Conservation (phyloP, 2,888 invertebrate species). For the Drosophila cyrtoloma region DNA sequence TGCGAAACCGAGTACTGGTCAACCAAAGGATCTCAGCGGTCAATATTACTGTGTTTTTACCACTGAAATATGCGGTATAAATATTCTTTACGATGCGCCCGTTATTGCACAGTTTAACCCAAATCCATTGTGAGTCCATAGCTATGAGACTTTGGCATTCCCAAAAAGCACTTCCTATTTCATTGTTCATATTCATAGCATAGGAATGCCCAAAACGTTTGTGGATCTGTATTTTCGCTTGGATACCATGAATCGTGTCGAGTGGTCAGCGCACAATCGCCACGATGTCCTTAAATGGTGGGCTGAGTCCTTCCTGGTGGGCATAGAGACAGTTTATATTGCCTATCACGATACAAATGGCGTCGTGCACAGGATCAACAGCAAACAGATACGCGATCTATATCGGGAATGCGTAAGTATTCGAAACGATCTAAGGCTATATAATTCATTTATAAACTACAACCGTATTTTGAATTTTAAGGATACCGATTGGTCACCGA, state of each 20-base stretch:
- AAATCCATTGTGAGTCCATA: slow-evolving; percentile 24
- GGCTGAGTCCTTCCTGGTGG: slow-evolving; percentile 49
- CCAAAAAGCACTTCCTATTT: not conserved
- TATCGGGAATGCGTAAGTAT: slow-evolving; percentile 48
- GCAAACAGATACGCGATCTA: slow-evolving; percentile 20
- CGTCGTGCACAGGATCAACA: slow-evolving; percentile 27
- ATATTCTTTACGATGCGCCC: slow-evolving; percentile 60
- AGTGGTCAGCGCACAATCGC: slow-evolving; percentile 44
- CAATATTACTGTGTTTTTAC: slow-evolving; percentile 52
- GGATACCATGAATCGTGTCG: slow-evolving; percentile 40
- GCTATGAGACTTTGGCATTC: not conserved
- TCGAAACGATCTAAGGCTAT: too few relatives aligned
- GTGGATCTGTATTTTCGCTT: slow-evolving; percentile 50
- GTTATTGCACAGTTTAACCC: slow-evolving; percentile 26
- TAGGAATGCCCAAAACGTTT: slow-evolving; percentile 4
- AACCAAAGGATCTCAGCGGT: not conserved
- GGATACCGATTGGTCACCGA: slow-evolving; percentile 44
- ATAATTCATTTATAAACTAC: too few relatives aligned
- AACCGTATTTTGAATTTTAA: slow-evolving; percentile 8
- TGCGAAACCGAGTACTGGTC: too few relatives aligned
- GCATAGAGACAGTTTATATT: slow-evolving; percentile 44
- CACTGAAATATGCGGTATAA: slow-evolving; percentile 20
- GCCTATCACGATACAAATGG: slow-evolving; percentile 34
- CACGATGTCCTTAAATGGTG: slow-evolving; percentile 57
- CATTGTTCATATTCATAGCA: not conserved